Base-by-base conservation (phyloP, 2,113 vertebrate species). In the Eolophus roseicapilla region DNA sequence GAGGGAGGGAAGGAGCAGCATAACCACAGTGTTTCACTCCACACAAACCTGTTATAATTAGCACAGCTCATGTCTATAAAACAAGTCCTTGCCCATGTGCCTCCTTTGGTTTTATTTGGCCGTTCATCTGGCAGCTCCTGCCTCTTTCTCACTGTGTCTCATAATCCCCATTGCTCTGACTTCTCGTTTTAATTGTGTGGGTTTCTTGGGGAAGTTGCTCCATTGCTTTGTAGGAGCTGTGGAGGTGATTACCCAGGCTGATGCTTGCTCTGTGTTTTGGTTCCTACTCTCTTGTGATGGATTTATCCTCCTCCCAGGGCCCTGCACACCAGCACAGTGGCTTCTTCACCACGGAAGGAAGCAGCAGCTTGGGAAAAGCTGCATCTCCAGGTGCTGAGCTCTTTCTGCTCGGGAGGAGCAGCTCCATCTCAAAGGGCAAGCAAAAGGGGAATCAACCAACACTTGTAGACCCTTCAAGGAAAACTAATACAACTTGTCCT, bases 361-460 rank as follows among this genome's bases (percentile, higher is more conserved):
- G 25, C 59, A 17, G 67, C 6, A 2, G 10, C 31, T 47, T 59
- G 33, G 82, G n/a, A 43, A 14, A 17, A 82, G 71, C 35, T 3
- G 0, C 1, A 2, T n/a, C 13, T 27, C 33, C 0, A 0, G 3
- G 29, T 7, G n/a, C 75, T 6, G n/a, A 59, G 64, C 70, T 50
- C 0, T 20, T 47, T 41, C 60, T 64, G 65, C 91, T 33, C 24
- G 37, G 64, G 17, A 13, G 35, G 20, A 74, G 80, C 88, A 43
- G 75, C 74, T 81, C 44, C 0, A 0, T 37, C 25, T 49, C 35
- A 1, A 64, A 7, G 19, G n/a, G 27, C 21, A 11, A 60, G n/a
- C 33, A 23, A 5, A 39, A 73, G 21, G 28, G 60, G 73, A 55
- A 73, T 5, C 55, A 12, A 0, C 17, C 43, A 37, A 35, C 41